Conservation (phyloP, 2,113 vertebrate species). For the Lophochroa leadbeateri region DNA sequence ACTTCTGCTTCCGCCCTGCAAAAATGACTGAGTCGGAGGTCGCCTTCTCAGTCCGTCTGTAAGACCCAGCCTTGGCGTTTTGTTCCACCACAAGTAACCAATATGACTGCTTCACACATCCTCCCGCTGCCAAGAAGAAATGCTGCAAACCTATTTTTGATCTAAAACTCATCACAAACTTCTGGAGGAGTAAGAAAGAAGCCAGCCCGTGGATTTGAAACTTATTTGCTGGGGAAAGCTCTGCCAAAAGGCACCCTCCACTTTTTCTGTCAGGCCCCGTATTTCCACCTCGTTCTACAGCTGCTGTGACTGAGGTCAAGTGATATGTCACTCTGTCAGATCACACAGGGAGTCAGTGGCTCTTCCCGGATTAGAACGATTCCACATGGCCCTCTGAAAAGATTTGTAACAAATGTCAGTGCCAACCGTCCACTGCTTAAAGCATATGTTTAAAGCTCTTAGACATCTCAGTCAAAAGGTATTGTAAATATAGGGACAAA, state of each 20-base stretch:
- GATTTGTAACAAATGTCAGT: slow-evolving; percentile 67
- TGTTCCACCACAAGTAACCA: rapidly evolving
- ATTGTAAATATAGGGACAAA: slow-evolving; percentile 67
- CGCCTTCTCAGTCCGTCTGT: neutral
- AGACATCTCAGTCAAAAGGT: slow-evolving; percentile 70
- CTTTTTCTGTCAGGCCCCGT: neutral
- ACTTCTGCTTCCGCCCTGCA: neutral
- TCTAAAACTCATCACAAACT: neutral
- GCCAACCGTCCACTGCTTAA: slow-evolving; percentile 35
- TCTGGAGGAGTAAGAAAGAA: neutral
- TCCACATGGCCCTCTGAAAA: slow-evolving; percentile 60
- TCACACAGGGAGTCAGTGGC: slow-evolving; percentile 67
- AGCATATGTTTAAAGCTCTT: slow-evolving; percentile 64
- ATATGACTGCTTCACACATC: neutral
- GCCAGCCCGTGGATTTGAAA: neutral
- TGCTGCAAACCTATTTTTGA: neutral
- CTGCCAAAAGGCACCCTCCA: neutral
- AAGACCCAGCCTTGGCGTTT: neutral
- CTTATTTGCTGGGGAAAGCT: neutral
- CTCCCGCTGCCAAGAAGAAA: neutral
- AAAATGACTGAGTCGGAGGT: neutral
- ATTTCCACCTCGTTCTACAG: slow-evolving; percentile 37
- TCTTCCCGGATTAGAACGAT: slow-evolving; percentile 69
- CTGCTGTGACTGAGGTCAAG: slow-evolving; percentile 66
- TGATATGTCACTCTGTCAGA: slow-evolving; percentile 73